Evolutionary conservation across 2,113 vertebrate genomes (phyloP).

Genomic region (Cathartes aura): DNA sequence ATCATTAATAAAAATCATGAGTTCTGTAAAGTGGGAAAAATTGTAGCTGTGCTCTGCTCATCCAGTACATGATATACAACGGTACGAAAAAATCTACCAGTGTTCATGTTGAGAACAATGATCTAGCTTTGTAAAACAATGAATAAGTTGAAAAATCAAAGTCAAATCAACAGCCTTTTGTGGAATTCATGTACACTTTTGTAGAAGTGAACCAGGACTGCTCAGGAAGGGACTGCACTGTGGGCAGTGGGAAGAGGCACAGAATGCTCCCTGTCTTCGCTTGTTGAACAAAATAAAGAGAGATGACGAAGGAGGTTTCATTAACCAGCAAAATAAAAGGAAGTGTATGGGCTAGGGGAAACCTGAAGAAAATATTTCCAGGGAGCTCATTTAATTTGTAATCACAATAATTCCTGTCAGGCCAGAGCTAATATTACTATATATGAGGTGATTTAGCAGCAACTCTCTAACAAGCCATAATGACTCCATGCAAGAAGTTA

Average conservation of each 20-base stretch:
- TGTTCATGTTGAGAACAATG: fast-evolving
- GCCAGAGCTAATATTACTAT: not conserved
- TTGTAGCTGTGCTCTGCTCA: not conserved
- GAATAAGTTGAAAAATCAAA: not conserved
- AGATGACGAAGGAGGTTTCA: not conserved
- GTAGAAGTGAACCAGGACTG: not conserved
- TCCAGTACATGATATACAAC: not conserved
- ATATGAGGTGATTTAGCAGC: not conserved
- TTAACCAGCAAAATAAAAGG: not conserved
- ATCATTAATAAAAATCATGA: not conserved
- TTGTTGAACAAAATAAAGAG: not conserved
- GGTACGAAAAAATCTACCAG: not conserved
- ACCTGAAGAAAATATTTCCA: not conserved
- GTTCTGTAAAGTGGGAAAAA: not conserved
- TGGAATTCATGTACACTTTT: not conserved
- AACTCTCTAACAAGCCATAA: not conserved
- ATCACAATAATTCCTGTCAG: not conserved
- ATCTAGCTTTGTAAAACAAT: not conserved
- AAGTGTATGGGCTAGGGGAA: not conserved
- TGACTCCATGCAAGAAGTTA: not conserved
- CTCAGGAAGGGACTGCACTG: not conserved
- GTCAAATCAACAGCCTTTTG: not conserved
- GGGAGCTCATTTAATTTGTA: not conserved
- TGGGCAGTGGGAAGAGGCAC: not conserved
- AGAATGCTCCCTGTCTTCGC: not conserved